Evolutionary conservation across 2,888 invertebrate species (phyloP), one percentile per base, ranked within the genome.

Genomic region (Mactromeris polynyma): DNA sequence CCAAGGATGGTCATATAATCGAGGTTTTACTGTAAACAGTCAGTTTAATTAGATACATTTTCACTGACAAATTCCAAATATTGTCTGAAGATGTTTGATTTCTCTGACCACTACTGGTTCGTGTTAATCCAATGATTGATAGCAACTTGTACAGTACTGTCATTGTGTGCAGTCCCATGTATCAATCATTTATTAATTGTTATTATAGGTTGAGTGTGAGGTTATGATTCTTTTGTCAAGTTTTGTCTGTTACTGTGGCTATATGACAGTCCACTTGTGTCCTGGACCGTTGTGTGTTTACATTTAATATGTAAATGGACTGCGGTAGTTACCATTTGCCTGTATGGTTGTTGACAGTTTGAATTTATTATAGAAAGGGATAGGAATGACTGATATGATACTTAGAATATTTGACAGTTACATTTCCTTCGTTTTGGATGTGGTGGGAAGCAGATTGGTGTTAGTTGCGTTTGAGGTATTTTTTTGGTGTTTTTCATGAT

Each of bases 301-400:
- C 77, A 84, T 84, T 84, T 54, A 78, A 78, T 78, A 78, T 84
- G 83, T 33, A 46, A 83, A 78, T 78, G 78, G 33, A 73, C 73
- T 73, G 73, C 33, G 17, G 1, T 17, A 33, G 73, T 73, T 73
- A 36, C 33, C 73, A 33, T 17, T 36, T 36, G 73, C 73, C 36
- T 1, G 26, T 17, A 33, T 73, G 33, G 6, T 11, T 17, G n/a
- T 73, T 26, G 33, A 73, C 33, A 33, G 31, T 73, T 73, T 73
- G 73, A 73, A 33, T 73, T 73, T 73, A 73, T 73, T 33, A 19
- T 73, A 73, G 17, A 33, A 33, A 33, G 36, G 26, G 17, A 17
- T 73, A 6, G 17, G 73, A 6, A 33, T 73, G 31, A 73, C 11
- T 73, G 31, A 73, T 73, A 36, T 33, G 73, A 11, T 26, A 58